These are phyloP conservation scores for Apostichopus californicus DNA, from an alignment of 35 echinoderm and acorn worm genomes.

Conservation along the genomic window DNA sequence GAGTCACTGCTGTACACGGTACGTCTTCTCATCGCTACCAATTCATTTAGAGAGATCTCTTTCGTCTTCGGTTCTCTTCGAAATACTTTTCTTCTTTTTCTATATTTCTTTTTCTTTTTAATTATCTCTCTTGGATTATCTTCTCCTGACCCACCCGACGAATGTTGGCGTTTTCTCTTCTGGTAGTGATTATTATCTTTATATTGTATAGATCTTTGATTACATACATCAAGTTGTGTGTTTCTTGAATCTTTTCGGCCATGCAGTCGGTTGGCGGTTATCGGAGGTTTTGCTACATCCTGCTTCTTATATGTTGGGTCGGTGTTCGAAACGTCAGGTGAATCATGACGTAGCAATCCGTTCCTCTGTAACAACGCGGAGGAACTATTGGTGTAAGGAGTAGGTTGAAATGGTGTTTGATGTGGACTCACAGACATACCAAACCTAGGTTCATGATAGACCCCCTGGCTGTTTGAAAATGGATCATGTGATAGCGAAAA, in stretches of 20 bases:
- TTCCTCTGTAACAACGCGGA: neutral
- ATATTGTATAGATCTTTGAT: neutral
- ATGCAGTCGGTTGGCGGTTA: neutral
- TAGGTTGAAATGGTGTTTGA: neutral
- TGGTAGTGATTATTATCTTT: neutral
- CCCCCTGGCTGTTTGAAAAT: neutral
- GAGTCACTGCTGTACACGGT: neutral
- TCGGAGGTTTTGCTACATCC: neutral
- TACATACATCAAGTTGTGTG: neutral
- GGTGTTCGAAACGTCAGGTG: too few relatives aligned
- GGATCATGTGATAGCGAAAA: neutral
- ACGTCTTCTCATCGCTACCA: neutral
- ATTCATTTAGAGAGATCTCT: neutral
- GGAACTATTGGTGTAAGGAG: neutral
- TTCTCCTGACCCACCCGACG: neutral
- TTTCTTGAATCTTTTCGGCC: neutral
- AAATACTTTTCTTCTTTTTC: slow-evolving; percentile 1
- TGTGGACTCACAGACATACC: neutral
- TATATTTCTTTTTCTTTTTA: slow-evolving; percentile 7
- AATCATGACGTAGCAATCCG: neutral
- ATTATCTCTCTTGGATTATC: neutral
- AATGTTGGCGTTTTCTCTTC: neutral
- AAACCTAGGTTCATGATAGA: neutral
- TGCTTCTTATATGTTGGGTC: too few relatives aligned
- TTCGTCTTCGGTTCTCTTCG: neutral